Evolutionary conservation across 2,797 vertebrate species (phyloP).

Genomic region (Mormyrops boulengeri): DNA sequence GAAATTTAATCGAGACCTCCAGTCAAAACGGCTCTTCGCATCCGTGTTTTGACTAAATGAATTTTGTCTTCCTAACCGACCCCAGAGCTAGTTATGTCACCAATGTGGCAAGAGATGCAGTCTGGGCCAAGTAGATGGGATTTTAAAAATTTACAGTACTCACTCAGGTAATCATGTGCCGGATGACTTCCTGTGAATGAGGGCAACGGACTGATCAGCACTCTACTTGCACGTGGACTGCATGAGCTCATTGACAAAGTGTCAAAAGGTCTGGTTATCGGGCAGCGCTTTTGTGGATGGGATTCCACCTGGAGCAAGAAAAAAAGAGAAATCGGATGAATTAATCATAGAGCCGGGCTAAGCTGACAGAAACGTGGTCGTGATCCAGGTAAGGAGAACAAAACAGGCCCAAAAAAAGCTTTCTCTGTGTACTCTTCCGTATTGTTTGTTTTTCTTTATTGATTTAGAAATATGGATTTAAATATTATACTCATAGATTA

Average conservation of each 20-base stretch:
- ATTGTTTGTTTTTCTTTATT: neutral
- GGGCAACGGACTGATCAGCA: constrained; percentile 21
- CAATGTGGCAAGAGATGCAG: constrained; percentile 40
- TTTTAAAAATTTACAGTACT: constrained; percentile 58
- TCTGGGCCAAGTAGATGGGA: constrained; percentile 51
- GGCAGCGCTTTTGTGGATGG: neutral
- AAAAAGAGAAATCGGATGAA: neutral
- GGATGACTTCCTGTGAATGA: constrained; percentile 55
- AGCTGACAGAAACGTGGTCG: neutral
- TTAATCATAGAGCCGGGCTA: neutral
- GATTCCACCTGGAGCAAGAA: neutral
- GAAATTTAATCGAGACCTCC: neutral
- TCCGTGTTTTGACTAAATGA: neutral
- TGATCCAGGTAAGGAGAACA: neutral
- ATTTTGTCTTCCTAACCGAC: constrained; percentile 29
- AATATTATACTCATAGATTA: neutral
- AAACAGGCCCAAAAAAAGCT: constrained; percentile 3
- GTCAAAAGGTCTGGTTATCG: neutral
- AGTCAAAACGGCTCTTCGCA: neutral
- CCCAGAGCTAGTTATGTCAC: constrained; percentile 40
- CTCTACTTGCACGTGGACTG: neutral
- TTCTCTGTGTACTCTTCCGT: neutral
- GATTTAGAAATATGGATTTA: neutral
- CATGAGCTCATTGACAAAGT: neutral
- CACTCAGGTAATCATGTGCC: constrained; percentile 45